These are phyloP conservation scores for Urocitellus parryii DNA, from an alignment of 2,113 vertebrate species.

Conservation along the genomic window DNA sequence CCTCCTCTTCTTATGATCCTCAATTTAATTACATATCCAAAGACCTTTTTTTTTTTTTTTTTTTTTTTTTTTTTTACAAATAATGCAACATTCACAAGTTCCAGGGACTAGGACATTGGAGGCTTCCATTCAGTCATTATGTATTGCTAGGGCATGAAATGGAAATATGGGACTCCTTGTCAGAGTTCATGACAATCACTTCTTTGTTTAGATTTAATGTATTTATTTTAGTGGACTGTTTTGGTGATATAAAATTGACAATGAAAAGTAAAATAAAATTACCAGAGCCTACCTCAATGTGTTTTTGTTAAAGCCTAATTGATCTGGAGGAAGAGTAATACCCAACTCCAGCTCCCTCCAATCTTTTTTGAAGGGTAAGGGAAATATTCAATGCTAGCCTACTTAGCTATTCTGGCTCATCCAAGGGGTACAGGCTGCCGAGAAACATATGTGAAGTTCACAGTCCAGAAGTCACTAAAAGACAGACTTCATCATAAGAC, in stretches of 20 bases:
- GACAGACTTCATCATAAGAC: not conserved
- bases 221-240: slow-evolving; percentile 2
- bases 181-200: not conserved
- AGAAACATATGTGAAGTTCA: not conserved
- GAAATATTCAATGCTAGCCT: not conserved
- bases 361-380: no score
- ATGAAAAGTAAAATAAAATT: not conserved
- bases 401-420: no score
- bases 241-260: not conserved
- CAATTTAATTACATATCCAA: not conserved
- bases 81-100: not conserved
- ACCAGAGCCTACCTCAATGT: not conserved
- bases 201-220: not conserved
- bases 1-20: not conserved
- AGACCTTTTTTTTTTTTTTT: not conserved
- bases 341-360: not conserved
- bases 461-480: not conserved
- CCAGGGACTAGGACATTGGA: not conserved
- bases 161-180: no score
- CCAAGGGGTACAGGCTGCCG: not conserved
- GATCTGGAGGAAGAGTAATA: not conserved
- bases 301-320: not conserved
- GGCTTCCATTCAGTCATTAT: not conserved
- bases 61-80: not conserved
- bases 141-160: not conserved